Evolutionary conservation across 2,113 vertebrate species (phyloP).

Genomic region (Boulengeromyrus knoepffleri): DNA sequence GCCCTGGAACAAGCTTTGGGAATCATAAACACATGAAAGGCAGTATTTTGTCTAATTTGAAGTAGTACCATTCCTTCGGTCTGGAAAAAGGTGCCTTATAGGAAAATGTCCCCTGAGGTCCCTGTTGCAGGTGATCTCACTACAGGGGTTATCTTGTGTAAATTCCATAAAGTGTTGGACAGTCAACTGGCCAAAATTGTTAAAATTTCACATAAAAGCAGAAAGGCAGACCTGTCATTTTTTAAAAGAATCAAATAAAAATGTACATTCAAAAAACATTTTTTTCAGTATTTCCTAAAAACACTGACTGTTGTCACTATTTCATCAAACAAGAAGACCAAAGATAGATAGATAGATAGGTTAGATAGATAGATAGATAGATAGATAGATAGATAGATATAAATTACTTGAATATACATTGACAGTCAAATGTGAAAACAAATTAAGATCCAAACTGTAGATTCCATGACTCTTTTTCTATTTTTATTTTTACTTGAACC

Average conservation of each 20-base stretch:
- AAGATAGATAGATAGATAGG: too few relatives aligned
- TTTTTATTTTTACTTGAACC: not conserved
- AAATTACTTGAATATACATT: not conserved
- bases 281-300: not conserved
- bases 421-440: not conserved
- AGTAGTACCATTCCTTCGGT: not conserved
- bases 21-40: not conserved
- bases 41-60: not conserved
- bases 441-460: not conserved
- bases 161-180: not conserved
- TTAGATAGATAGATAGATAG: too few relatives aligned
- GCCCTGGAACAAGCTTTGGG: not conserved
- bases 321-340: not conserved
- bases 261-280: not conserved
- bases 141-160: not conserved
- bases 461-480: not conserved
- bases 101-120: not conserved
- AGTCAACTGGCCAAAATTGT: not conserved
- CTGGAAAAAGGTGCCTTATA: not conserved
- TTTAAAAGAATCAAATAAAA: not conserved
- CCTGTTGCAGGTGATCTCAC: not conserved
- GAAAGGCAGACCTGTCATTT: not conserved
- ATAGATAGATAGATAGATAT: not conserved
- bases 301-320: not conserved
- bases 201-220: not conserved